phyloP scores from a whole-genome alignment of 2,797 vertebrate species.

The Echiichthys vipera region DNA sequence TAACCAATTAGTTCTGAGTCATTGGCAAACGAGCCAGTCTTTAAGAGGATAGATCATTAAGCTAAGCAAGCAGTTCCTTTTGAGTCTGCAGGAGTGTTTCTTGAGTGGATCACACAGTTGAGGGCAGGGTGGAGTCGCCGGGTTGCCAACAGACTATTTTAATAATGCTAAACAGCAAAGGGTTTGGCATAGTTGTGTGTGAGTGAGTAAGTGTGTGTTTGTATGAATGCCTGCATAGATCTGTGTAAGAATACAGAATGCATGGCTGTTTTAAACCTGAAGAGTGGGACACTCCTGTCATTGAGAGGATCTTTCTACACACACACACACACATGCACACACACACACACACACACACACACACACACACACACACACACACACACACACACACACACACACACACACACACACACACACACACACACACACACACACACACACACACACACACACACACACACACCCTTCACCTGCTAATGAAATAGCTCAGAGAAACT shows the following conservation, averaged over 20 bases:
- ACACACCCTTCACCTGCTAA: conserved; percentile 25
- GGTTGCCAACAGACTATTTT: conserved; percentile 8
- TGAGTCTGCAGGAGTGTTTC: neutral
- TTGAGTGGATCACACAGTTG: conserved; percentile 3
- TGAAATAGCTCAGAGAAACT: neutral
- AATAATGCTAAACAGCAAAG: conserved; percentile 6
- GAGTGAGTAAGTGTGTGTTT: neutral
- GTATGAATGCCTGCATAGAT: conserved; percentile 1
- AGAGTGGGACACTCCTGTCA: conserved; percentile 46
- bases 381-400: too few relatives aligned
- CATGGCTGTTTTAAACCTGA: conserved; percentile 40
- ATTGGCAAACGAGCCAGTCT: too few relatives aligned
- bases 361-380: too few relatives aligned
- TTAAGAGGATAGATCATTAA: neutral
- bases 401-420: too few relatives aligned
- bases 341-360: too few relatives aligned
- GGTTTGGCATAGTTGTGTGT: conserved; percentile 23
- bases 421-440: too few relatives aligned
- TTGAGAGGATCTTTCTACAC: conserved; percentile 12
- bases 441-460: too few relatives aligned
- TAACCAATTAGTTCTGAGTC: too few relatives aligned
- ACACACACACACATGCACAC: too few relatives aligned
- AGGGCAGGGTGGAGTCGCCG: conserved; percentile 15
- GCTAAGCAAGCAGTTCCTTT: neutral
- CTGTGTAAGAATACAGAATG: neutral